Evolutionary conservation across 2,888 invertebrate genomes (phyloP).

Genomic region (Limenitis arthemis): DNA sequence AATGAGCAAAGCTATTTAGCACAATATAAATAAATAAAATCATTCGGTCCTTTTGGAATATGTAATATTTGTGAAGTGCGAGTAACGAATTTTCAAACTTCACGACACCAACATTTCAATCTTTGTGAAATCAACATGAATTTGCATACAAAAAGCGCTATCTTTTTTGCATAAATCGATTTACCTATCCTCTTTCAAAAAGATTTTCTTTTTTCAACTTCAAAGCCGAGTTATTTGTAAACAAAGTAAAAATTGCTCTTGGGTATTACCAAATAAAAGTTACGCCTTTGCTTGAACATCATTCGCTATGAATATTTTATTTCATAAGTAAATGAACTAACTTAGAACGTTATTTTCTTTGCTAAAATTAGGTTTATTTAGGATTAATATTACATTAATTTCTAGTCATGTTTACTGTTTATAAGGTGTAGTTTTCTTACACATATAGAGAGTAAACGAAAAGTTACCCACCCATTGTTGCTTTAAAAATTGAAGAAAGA

Average conservation of each 20-base stretch:
- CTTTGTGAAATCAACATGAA: constrained; percentile 67
- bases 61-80: neutral
- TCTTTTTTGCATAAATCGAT: constrained; percentile 70
- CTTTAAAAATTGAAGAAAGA: too few relatives aligned
- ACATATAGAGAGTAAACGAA: too few relatives aligned
- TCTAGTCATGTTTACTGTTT: too few relatives aligned
- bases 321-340: neutral
- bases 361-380: too few relatives aligned
- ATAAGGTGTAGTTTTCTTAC: too few relatives aligned
- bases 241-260: constrained; percentile 66
- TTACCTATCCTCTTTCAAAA: constrained; percentile 68
- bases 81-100: constrained; percentile 55
- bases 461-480: too few relatives aligned
- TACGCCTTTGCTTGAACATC: constrained; percentile 48
- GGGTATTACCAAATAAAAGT: constrained; percentile 67
- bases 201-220: constrained; percentile 64
- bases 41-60: neutral
- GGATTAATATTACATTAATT: too few relatives aligned
- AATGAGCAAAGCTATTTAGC: too few relatives aligned
- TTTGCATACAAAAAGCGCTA: constrained; percentile 70
- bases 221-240: constrained; percentile 67
- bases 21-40: neutral
- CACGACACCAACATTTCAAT: constrained; percentile 63
- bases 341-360: neutral
- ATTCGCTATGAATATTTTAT: constrained; percentile 29